Conservation (phyloP, 2,797 vertebrate species). For the Xerus rutilus region DNA sequence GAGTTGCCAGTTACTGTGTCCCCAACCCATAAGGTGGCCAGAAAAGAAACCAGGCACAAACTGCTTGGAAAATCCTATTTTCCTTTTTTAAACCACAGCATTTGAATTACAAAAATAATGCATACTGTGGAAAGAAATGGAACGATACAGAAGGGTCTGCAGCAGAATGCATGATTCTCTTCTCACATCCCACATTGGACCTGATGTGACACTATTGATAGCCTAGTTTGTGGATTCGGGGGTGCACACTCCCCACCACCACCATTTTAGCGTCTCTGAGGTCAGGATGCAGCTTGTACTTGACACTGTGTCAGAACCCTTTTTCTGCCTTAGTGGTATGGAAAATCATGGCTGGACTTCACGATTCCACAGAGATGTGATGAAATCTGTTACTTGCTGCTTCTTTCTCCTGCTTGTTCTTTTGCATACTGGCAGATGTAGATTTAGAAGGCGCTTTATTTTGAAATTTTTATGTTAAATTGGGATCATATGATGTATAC, state of each 20-base stretch:
- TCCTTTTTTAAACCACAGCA: constrained; percentile 55
- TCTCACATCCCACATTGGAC: background rate
- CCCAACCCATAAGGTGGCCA: background rate
- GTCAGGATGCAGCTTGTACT: background rate
- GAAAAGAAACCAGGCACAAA: constrained; percentile 16
- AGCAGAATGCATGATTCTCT: background rate
- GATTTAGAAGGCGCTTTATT: background rate
- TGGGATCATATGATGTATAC: background rate
- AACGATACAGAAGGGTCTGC: background rate
- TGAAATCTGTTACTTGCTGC: background rate
- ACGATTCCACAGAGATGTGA: background rate
- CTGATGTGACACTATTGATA: background rate
- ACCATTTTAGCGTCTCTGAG: background rate
- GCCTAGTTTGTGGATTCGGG: background rate
- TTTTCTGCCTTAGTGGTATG: background rate
- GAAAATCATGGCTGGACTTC: background rate
- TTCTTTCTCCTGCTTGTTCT: background rate
- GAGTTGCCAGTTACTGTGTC: background rate
- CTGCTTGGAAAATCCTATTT: constrained; percentile 51
- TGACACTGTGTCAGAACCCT: background rate
- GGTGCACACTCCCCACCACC: background rate
- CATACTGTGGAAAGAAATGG: background rate
- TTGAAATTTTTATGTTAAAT: background rate
- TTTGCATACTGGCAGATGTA: background rate
- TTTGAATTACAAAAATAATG: constrained; percentile 58